phyloP scores from a whole-genome alignment of 2,797 vertebrate genomes.

The Platyrinchus mystaceus region DNA sequence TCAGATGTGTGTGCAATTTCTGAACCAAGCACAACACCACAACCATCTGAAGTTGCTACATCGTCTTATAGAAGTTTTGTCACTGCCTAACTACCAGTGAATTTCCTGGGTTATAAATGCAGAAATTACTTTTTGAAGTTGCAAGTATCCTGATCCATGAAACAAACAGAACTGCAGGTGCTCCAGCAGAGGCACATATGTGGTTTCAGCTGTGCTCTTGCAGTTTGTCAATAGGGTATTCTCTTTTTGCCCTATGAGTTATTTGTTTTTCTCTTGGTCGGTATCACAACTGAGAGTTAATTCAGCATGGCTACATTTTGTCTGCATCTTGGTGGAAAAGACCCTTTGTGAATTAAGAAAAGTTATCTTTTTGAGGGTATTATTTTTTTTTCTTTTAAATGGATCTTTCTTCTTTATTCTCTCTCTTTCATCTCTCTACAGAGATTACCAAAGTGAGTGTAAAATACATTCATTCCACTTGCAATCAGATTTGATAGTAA shows the following conservation, averaged over 20 bases:
- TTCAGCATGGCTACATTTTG: background rate
- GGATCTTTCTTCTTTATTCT: background rate
- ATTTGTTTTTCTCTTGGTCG: background rate
- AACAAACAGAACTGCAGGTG: background rate
- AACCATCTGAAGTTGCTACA: background rate
- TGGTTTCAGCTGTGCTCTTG: background rate
- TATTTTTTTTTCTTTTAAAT: background rate
- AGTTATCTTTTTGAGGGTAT: background rate
- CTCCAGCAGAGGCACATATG: background rate
- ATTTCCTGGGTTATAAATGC: background rate
- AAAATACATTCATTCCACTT: background rate
- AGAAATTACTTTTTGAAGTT: background rate
- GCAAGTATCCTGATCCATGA: background rate
- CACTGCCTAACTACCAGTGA: background rate
- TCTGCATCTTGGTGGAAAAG: background rate
- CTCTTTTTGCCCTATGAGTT: accelerated
- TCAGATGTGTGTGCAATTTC: background rate
- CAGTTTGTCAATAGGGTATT: background rate
- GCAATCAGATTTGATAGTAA: background rate
- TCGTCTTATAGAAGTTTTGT: background rate
- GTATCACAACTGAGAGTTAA: background rate
- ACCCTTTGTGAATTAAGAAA: background rate
- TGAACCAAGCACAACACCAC: background rate
- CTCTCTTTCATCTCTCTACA: background rate
- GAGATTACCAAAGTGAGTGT: background rate